Base-by-base conservation (phyloP, 2,888 invertebrate species). In the Stenolophus ochropezus region DNA sequence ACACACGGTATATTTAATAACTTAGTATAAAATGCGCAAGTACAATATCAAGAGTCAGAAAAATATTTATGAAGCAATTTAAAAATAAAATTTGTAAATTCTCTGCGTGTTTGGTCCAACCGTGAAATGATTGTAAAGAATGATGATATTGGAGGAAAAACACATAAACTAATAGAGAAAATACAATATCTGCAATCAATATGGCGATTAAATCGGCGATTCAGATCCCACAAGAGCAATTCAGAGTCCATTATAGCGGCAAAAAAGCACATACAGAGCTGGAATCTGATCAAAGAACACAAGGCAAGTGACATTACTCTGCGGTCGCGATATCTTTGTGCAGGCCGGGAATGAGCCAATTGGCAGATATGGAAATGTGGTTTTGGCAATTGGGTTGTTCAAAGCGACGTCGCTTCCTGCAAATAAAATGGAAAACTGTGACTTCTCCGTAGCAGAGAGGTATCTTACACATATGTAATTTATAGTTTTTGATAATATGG, bases 231-330 rank as follows among this genome's bases (percentile, higher is more conserved):
- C 56, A 56, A 56, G 56, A 56, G 56, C 56, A 56, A 56, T 56
- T 33, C 33, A 69, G 33, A 16, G 14, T 18, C 69, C 69, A 69
- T 56, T 56, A 21, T 20, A 14, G n/a, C 1, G 23, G 25, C 61
- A 61, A 61, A 61, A 61, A 61, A 21, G 58, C 61, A 25, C 23
- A 61, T 61, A 56, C 23, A 8, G n/a, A 16, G 14, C 18, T 16
- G 61, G n/a, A 75, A 75, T 75, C 75, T 25, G 53, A 75, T 75
- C 75, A 75, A 75, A 75, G 75, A 75, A 53, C 75, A 75, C 53
- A 75, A 75, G 53, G 75, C 75, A 53, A 75, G 23, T 75, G 53
- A 75, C 75, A 75, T 75, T 27, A 75, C 21, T 75, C 51, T 14
- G 33, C 53, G 53, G 27, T 27, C 16, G 23, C 47, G 23, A 73